Conservation (phyloP, 1,140 invertebrate genomes). For the Hyposmocoma kahamanoa region DNA sequence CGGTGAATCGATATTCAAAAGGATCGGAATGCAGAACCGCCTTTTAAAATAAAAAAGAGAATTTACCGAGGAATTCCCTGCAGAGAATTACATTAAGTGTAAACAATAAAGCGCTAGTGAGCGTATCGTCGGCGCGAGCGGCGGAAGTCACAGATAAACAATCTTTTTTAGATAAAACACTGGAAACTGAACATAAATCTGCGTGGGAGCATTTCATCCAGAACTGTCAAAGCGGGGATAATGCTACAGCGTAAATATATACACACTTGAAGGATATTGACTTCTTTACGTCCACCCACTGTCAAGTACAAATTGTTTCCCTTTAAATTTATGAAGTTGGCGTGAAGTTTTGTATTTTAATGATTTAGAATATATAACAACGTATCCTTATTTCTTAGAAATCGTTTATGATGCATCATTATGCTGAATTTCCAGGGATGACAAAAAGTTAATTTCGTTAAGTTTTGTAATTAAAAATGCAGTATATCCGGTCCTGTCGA, state of each 20-base stretch:
- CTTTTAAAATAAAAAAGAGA: slow-evolving; percentile 68
- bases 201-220: slow-evolving; percentile 41
- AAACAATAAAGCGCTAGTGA: slow-evolving; percentile 65
- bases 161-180: slow-evolving; percentile 68
- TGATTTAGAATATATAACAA: neutral
- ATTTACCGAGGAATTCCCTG: slow-evolving; percentile 67
- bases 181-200: slow-evolving; percentile 56
- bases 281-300: no score
- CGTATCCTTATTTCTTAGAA: no score
- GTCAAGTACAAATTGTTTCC: no score
- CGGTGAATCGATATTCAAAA: slow-evolving; percentile 40
- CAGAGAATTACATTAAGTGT: slow-evolving; percentile 71
- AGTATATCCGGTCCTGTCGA: slow-evolving; percentile 47
- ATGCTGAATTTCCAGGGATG: no score
- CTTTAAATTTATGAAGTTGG: no score
- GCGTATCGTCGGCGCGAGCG: slow-evolving; percentile 62
- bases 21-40: slow-evolving; percentile 33
- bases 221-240: slow-evolving; percentile 37
- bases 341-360: neutral
- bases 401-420: no score
- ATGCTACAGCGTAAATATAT: slow-evolving; percentile 15
- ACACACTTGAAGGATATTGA: neutral
- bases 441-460: no score
- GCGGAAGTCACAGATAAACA: slow-evolving; percentile 69
- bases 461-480: slow-evolving; percentile 27